Evolutionary conservation across 1,140 invertebrate species (phyloP).

Genomic region (Drosophila bifasciata): DNA sequence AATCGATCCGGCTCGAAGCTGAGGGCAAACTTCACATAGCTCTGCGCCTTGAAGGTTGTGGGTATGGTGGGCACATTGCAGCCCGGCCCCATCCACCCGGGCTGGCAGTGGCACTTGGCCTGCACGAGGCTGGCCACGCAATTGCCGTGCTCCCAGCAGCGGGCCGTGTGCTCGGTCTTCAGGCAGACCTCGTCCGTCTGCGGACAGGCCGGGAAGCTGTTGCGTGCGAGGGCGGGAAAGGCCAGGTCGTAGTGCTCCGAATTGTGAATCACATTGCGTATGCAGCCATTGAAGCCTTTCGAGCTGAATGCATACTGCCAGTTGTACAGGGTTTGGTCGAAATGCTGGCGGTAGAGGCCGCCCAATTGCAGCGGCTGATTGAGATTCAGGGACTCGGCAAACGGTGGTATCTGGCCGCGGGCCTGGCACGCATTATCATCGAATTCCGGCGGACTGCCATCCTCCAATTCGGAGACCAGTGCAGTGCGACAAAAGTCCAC

Average conservation of each 20-base stretch:
- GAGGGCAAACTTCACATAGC: constrained; percentile 89
- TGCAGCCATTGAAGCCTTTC: constrained; percentile 88
- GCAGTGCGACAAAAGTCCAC: constrained; percentile 88
- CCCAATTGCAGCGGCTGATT: constrained; percentile 89
- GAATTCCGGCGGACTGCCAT: constrained; percentile 85
- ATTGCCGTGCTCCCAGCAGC: constrained; percentile 87
- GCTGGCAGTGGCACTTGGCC: constrained; percentile 87
- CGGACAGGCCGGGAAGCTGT: constrained; percentile 86
- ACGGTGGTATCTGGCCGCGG: constrained; percentile 86
- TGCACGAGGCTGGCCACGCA: constrained; percentile 87
- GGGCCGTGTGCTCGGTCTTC: constrained; percentile 84
- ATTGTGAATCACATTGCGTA: constrained; percentile 89
- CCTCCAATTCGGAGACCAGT: constrained; percentile 85
- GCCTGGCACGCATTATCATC: constrained; percentile 87
- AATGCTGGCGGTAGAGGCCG: constrained; percentile 86
- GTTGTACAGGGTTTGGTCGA: constrained; percentile 85
- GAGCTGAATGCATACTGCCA: constrained; percentile 85
- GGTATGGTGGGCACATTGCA: constrained; percentile 86
- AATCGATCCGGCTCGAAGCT: constrained; percentile 88
- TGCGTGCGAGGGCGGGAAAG: constrained; percentile 85
- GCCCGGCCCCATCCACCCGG: constrained; percentile 87
- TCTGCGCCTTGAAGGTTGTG: constrained; percentile 87
- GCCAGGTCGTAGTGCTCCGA: constrained; percentile 88
- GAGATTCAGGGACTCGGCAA: constrained; percentile 89
- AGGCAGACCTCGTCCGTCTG: constrained; percentile 86